Base-by-base conservation (phyloP, 2,113 vertebrate species). In the Leucosticte australis region DNA sequence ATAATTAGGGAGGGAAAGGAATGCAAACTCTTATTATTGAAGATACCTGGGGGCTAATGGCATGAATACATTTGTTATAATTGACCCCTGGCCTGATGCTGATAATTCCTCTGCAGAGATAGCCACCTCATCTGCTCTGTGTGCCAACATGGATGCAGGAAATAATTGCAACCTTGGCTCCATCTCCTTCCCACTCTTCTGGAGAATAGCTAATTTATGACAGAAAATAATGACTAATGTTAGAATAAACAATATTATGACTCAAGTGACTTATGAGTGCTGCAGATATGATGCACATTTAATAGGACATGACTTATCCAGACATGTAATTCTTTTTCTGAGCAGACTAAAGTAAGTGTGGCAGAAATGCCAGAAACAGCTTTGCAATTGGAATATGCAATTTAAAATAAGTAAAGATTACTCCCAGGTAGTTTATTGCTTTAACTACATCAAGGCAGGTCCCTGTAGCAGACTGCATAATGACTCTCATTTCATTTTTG, bases 401-500 rank as follows among this genome's bases (percentile, higher is more conserved):
- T 98, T 98, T 98, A 95, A 97, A 97, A 97, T 97, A 98, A 97
- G 96, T 97, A 97, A 97, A 97, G 97, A 98, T 97, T 97, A 98
- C 94, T 97, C 97, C 96, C 97, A 97, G 97, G 97, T 97, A 98
- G 97, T 98, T 98, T 98, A 98, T 96, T 96, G 96, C 97, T 96
- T 98, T 98, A 97, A 97, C 95, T 97, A 96, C 96, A 97, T 92
- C 27, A 94, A 97, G 96, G 90, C 96, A 97, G 90, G 91, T 96
- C 96, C 97, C 97, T 90, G 86, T 96, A 96, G 96, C 96, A 97
- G 97, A 93, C 97, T 95, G 94, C 70, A 71, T 98, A 97, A 97
- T 96, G 96, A 96, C 91, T 97, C 95, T 97, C 97, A 94, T 97
- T 97, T 97, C 96, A 94, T 97, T 98, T 98, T 98, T 98, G 97